Evolutionary conservation across 2,888 invertebrate genomes (phyloP).

Genomic region (Phalera bucephala): DNA sequence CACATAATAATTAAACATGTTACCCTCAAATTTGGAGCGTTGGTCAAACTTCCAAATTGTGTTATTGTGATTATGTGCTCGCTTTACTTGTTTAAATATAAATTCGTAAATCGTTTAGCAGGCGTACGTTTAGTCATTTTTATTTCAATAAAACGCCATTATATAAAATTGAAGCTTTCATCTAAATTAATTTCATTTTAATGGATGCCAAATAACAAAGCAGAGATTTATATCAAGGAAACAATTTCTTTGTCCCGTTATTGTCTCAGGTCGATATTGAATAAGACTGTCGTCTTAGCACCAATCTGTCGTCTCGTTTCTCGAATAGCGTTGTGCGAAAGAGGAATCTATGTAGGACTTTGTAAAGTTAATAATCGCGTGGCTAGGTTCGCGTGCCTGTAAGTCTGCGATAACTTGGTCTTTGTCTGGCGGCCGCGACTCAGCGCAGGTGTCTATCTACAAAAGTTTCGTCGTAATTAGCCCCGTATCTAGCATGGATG

Average conservation of each 20-base stretch:
- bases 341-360: conserved; percentile 37
- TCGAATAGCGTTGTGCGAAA: conserved; percentile 33
- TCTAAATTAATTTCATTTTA: conserved; percentile 40
- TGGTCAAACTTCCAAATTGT: conserved; percentile 55
- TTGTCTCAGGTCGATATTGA: conserved; percentile 62
- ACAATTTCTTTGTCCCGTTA: conserved; percentile 52
- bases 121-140: conserved; percentile 15
- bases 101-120: conserved; percentile 33
- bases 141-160: conserved; percentile 18
- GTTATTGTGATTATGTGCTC: conserved; percentile 46
- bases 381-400: conserved; percentile 53
- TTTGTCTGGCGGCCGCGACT: conserved; percentile 74
- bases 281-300: conserved; percentile 56
- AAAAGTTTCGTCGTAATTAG: conserved; percentile 81
- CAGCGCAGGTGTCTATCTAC: conserved; percentile 81
- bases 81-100: conserved; percentile 34
- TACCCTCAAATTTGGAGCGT: conserved; percentile 49
- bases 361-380: conserved; percentile 53
- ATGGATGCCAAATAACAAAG: conserved; percentile 41
- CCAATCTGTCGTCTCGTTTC: conserved; percentile 52
- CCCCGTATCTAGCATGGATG: conserved; percentile 75
- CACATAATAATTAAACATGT: conserved; percentile 60
- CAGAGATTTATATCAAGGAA: conserved; percentile 43
- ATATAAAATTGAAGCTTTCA: conserved; percentile 34
- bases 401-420: conserved; percentile 77